Evolutionary conservation across 2,113 vertebrate genomes (phyloP).

Genomic region (Enhydra lutris): DNA sequence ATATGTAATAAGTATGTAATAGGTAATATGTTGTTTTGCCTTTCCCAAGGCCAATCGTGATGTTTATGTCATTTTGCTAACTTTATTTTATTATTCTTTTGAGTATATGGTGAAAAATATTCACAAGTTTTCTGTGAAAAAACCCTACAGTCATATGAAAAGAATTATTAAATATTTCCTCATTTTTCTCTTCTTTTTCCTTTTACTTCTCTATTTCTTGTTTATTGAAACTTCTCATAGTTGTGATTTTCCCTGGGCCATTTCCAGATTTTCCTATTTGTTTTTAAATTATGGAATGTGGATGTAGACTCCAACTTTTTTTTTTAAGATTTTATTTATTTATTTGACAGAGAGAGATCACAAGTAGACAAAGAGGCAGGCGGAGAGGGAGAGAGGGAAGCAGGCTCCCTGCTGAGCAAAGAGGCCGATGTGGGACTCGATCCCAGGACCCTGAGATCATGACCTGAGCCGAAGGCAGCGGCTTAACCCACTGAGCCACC

Average conservation of each 20-base stretch:
- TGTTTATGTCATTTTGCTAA: constrained; percentile 33
- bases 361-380: no score
- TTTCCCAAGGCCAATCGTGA: background rate
- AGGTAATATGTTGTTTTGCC: background rate
- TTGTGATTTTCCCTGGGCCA: background rate
- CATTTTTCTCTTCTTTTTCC: constrained; percentile 10
- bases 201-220: background rate
- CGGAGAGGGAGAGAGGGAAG: no score
- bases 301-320: background rate
- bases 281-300: background rate
- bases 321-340: no score
- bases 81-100: background rate
- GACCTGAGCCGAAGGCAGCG: no score
- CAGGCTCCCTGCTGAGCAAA: no score
- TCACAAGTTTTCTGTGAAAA: background rate
- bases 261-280: constrained; percentile 21
- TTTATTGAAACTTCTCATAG: background rate
- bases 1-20: background rate
- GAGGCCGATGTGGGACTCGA: no score
- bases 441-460: no score
- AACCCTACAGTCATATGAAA: background rate
- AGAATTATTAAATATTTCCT: constrained; percentile 10
- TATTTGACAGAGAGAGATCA: no score
- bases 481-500: no score
- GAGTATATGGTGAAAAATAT: background rate